These are phyloP conservation scores for Coptotermes formosanus DNA, from an alignment of 1,140 invertebrate species.

Conservation along the genomic window DNA sequence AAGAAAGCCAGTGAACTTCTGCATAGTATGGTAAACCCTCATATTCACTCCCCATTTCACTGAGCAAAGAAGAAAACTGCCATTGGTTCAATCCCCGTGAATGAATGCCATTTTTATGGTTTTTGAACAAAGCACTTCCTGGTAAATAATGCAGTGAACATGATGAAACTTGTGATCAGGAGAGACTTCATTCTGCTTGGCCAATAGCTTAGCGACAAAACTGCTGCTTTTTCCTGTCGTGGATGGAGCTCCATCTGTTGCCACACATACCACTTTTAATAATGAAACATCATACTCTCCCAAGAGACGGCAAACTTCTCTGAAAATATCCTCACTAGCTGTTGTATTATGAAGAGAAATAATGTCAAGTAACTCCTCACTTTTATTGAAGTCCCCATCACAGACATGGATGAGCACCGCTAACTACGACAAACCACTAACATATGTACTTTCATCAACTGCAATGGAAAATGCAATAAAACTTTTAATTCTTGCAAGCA, in stretches of 20 bases:
- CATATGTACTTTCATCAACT: conserved; percentile 1
- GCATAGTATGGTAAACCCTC: not conserved
- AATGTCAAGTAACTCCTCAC: not conserved
- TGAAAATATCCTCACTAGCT: conserved; percentile 24
- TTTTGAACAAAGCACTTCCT: conserved; percentile 16
- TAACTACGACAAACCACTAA: conserved; percentile 10
- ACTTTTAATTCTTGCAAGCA: conserved; percentile 22
- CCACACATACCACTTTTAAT: conserved; percentile 25
- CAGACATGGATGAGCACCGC: not conserved
- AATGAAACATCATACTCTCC: conserved; percentile 20
- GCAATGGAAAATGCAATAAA: conserved; percentile 17
- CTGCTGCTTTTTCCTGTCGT: conserved; percentile 7
- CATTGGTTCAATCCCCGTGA: not conserved
- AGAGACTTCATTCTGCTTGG: no score
- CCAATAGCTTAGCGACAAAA: not conserved
- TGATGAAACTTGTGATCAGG: no score
- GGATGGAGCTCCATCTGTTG: conserved; percentile 10
- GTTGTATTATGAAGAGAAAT: conserved; percentile 13
- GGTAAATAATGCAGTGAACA: no score
- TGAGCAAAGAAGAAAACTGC: no score
- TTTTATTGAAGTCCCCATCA: conserved; percentile 1
- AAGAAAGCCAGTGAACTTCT: conserved; percentile 25
- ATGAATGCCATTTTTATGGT: not conserved
- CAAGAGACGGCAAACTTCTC: not conserved
- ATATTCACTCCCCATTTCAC: no score